Evolutionary conservation across 2,113 vertebrate genomes (phyloP).

Genomic region (Myrmecophaga tridactyla): DNA sequence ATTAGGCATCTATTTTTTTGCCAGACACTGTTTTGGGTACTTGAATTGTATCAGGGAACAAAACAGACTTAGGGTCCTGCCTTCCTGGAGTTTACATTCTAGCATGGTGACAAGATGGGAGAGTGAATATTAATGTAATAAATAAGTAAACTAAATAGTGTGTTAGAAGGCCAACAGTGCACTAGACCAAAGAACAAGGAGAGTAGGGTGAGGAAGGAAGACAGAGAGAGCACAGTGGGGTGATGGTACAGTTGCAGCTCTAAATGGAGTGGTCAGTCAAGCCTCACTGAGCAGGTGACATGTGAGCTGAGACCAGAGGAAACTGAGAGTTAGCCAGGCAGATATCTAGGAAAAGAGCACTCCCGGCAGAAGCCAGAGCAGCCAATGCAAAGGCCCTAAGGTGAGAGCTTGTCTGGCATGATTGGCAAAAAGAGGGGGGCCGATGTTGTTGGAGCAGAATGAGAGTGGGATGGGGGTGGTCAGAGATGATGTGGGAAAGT

Average conservation of each 20-base stretch:
- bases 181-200: not conserved
- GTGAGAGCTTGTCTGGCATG: not conserved
- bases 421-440: too few species aligned
- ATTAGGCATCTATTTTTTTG: not conserved
- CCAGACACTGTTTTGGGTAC: not conserved
- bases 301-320: not conserved
- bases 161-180: fast-evolving
- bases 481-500: not conserved
- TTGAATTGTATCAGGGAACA: not conserved
- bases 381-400: not conserved
- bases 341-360: not conserved
- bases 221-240: not conserved
- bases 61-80: not conserved
- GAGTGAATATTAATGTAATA: not conserved
- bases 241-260: fast-evolving
- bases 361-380: not conserved
- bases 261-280: not conserved
- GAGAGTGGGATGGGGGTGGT: not conserved
- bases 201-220: not conserved
- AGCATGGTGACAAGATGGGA: not conserved
- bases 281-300: too few species aligned
- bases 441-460: not conserved
- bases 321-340: too few species aligned
- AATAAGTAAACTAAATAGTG: not conserved
- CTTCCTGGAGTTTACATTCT: not conserved